A percentile compares a stretch with the other conserved stretches of the same genome.
Conservation (phyloP, 2,888 invertebrate genomes). For the Sisyra terminalis region DNA sequence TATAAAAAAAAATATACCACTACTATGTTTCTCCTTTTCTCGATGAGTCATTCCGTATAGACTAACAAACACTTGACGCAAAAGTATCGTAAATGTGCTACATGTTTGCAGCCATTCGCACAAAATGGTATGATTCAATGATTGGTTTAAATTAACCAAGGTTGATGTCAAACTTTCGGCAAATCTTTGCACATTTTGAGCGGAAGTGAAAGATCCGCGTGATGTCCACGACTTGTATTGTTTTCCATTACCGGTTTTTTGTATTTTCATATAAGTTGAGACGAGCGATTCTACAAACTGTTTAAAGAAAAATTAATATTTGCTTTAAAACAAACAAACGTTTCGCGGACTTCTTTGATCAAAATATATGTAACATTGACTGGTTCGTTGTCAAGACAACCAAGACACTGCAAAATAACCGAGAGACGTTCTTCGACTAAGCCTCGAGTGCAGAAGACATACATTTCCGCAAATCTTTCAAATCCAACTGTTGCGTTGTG, state of each 20-base stretch:
- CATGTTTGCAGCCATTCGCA: constrained; percentile 31
- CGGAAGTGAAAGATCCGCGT: constrained; percentile 37
- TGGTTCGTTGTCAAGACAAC: constrained; percentile 33
- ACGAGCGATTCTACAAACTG: constrained; percentile 62
- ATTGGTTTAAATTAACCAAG: constrained; percentile 25
- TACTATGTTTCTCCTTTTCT: constrained; percentile 25
- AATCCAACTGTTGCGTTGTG: constrained; percentile 37
- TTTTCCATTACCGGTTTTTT: constrained; percentile 36
- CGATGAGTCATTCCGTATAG: constrained; percentile 34
- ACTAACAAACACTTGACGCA: constrained; percentile 35
- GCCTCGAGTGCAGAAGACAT: constrained; percentile 51
- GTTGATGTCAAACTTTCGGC: constrained; percentile 39
- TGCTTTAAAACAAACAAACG: not conserved
- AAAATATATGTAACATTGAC: constrained; percentile 40
- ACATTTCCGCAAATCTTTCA: constrained; percentile 48
- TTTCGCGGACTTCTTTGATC: constrained; percentile 35
- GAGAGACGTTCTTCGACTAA: constrained; percentile 44
- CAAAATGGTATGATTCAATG: constrained; percentile 24
- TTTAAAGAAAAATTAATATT: not conserved
- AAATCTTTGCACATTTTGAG: constrained; percentile 36
- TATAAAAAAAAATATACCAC: too few species aligned
- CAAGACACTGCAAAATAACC: constrained; percentile 38
- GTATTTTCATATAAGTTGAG: constrained; percentile 54
- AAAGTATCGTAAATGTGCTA: constrained; percentile 29
- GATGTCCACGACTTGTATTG: constrained; percentile 41